Percentiles rank a stretch among this genome's conserved stretches.
These are phyloP conservation scores for Drosophila mimetica DNA, from an alignment of 2,888 invertebrate species.

Conservation along the genomic window DNA sequence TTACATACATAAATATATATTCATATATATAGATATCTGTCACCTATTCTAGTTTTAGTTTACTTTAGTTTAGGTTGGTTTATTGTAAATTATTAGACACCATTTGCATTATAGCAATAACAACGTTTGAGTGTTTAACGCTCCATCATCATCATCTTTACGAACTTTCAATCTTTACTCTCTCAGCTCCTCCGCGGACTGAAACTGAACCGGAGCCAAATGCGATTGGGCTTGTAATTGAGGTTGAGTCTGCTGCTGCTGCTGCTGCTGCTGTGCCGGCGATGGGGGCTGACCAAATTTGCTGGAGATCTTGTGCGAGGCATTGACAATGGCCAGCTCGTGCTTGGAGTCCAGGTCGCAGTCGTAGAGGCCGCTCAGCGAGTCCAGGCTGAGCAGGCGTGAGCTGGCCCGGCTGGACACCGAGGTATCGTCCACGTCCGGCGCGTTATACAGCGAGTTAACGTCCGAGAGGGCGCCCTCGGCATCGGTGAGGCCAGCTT, in stretches of 20 bases:
- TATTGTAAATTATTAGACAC: constrained; percentile 66
- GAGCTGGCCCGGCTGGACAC: constrained; percentile 94
- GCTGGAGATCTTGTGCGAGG: constrained; percentile 84
- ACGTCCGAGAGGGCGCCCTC: constrained; percentile 95
- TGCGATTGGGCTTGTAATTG: constrained; percentile 10
- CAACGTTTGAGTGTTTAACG: constrained; percentile 57
- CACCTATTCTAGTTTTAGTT: constrained; percentile 14
- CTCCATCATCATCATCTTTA: constrained; percentile 4
- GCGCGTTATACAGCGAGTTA: constrained; percentile 91
- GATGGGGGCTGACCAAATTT: constrained; percentile 83
- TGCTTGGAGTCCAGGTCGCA: constrained; percentile 86
- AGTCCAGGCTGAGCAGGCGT: constrained; percentile 91
- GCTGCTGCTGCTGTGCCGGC: constrained; percentile 53
- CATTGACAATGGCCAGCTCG: constrained; percentile 85
- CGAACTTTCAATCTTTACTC: constrained; percentile 30
- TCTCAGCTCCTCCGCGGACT: constrained; percentile 22
- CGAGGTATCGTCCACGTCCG: constrained; percentile 89
- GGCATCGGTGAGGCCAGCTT: constrained; percentile 93
- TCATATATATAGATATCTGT: constrained; percentile 13
- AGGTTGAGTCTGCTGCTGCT: constrained; percentile 37
- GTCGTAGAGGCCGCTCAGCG: constrained; percentile 92
- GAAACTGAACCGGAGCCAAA: constrained; percentile 1
- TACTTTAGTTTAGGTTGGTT: constrained; percentile 14
- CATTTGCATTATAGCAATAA: constrained; percentile 62
- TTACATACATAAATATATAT: constrained; percentile 34